Base-by-base conservation (phyloP, 2,888 invertebrate genomes). In the Holacanthella duospinosa region DNA sequence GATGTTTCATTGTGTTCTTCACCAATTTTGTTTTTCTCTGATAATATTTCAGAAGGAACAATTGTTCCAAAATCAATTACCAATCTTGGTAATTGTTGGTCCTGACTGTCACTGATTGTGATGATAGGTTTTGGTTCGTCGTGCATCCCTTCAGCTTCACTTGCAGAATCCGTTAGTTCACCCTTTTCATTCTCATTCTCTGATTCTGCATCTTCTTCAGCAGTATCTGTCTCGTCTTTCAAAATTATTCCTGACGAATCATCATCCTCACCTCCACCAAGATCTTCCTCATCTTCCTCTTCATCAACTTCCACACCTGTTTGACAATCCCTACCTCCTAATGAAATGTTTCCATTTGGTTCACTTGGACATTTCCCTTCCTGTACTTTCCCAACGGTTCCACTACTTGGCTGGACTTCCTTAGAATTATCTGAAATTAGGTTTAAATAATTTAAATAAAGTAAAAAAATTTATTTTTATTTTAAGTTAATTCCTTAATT, bases 61-160 rank as follows among this genome's bases (percentile, higher is more conserved):
- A n/a, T 48, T 4, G 19, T 21, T n/a, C 48, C 48, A 48, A 48
- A 48, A 48, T 48, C 48, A 48, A 48, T 48, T 4, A 48, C 48
- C 48, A 48, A 48, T n/a, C 48, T 9, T 16, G 48, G 48, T 16
- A 4, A 21, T 9, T n/a, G n/a, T 21, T 48, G 48, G n/a, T n/a
- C n/a, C n/a, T n/a, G n/a, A n/a, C n/a, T n/a, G 48, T 48, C 48
- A 21, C 48, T 48, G 12, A 48, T 48, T 48, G 48, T 48, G n/a
- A 48, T 48, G 4, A 48, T 21, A 16, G 48, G 48, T 21, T 48
- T 48, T 4, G 48, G n/a, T 16, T 9, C 19, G 16, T 21, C 48
- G 6, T 9, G 4, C 21, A 48, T 48, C 48, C 48, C 48, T 48
- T 48, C 48, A 48, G 48, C n/a, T 21, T 48, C 48, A 21, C 48